Evolutionary conservation across 2,797 vertebrate genomes (phyloP), one percentile per base, ranked within the genome.

Genomic region (Capromys pilorides): DNA sequence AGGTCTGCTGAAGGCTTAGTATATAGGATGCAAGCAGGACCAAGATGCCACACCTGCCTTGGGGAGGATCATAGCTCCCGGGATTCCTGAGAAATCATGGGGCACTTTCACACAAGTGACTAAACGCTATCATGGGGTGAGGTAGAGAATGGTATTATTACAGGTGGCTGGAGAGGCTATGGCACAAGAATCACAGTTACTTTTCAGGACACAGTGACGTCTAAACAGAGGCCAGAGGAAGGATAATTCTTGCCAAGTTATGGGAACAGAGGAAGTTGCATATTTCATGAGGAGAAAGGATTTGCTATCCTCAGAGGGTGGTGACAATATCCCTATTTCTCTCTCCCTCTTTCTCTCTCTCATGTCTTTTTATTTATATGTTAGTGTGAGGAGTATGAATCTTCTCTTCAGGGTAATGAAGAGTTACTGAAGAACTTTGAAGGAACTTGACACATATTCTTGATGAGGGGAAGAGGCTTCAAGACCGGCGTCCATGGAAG

Each of bases 81-180:
- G 54, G 59, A 61, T 39, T 54, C 10, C 10, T 10, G 41, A 61
- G 24, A 92, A 89, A 96, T 77, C 78, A 36, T 16, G 83, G 64
- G 61, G n/a, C 36, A 90, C 61, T 95, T 33, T 93, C 86, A 96
- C 31, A n/a, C 13, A 62, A 49, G 82, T 24, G 86, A 67, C 64
- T 90, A 71, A 69, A 16, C 59, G 75, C 5, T 45, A 39, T 11
- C 86, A 90, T 1, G 39, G 84, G 9, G 26, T 22, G 24, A 66
- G 88, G 31, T 10, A 57, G 36, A 66, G 33, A 31, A 83, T 79
- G 79, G 9, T 84, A 31, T 77, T 33, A 51, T 71, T 36, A 51
- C 1, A 64, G 33, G 12, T 41, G 12, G 5, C 4, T 9, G 31
- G 41, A 22, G 79, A 90, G 26, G 13, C 26, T 31, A 24, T 18